Evolutionary conservation across 2,888 invertebrate species (phyloP), one percentile per base, ranked within the genome.

Genomic region (Therioaphis trifolii): DNA sequence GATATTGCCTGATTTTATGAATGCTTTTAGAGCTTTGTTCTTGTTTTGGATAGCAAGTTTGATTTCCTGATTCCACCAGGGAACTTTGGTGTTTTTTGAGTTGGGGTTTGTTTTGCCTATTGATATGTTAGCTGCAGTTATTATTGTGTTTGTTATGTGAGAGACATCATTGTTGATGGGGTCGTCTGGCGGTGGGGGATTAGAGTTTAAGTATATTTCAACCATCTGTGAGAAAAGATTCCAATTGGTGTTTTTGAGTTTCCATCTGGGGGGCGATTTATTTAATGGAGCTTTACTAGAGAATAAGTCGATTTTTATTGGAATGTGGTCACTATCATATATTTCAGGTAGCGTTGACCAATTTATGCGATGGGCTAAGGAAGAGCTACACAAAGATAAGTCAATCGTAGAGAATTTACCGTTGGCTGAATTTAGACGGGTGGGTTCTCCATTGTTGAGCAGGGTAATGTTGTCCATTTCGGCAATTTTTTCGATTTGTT

Each of bases 81-180:
- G 55, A 21, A 55, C 55, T 55, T 55, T 55, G 55, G 15, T 11
- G 21, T 55, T 55, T 43, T n/a, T n/a, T n/a, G n/a, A n/a, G n/a
- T n/a, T n/a, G n/a, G n/a, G n/a, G n/a, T 55, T 55, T 15, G 55
- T 55, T 55, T 55, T 55, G 15, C 55, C 55, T 55, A 55, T 55
- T 55, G 15, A 55, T 55, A 55, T 4, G 55, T 55, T 55, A 21
- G 55, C 55, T 21, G 55, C 55, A 21, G 15, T 55, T 55, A 55
- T 55, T 11, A 55, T 55, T 15, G 55, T 11, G 55, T 21, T 15
- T 5, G 55, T 55, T 55, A 55, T 55, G 55, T 55, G 55, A n/a
- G 15, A n/a, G n/a, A 55, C 55, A 55, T 55, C 55, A 21, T 15
- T n/a, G 15, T 5, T 21, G 55, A 55, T 55, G 5, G 55, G 55